These are phyloP conservation scores for Malacosoma neustria DNA, from an alignment of 2,888 invertebrate genomes.

Conservation along the genomic window DNA sequence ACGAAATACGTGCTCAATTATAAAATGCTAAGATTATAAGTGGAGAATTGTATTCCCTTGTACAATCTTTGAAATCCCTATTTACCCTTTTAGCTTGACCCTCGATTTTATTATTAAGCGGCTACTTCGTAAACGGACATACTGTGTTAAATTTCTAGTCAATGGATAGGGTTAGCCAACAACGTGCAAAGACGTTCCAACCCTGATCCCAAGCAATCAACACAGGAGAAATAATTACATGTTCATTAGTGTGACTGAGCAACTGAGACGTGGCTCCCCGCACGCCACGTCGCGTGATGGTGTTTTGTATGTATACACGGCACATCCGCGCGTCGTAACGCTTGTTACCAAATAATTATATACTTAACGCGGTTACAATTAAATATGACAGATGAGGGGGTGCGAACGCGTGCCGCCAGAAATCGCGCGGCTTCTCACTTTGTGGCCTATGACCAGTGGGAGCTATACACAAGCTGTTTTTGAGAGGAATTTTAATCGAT, in stretches of 20 bases:
- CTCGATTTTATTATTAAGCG: no score
- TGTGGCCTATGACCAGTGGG: neutral
- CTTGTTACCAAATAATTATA: constrained; percentile 42
- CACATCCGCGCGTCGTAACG: constrained; percentile 26
- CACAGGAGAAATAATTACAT: constrained; percentile 53
- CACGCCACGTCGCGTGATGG: constrained; percentile 60
- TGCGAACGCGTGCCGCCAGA: constrained; percentile 1
- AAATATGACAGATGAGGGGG: constrained; percentile 26
- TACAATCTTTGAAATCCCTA: no score
- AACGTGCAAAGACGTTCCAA: constrained; percentile 5
- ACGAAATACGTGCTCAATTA: no score
- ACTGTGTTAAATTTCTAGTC: no score
- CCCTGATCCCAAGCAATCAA: constrained; percentile 36
- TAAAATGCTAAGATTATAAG: no score
- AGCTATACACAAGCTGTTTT: no score
- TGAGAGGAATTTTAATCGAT: no score
- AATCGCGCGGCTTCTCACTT: neutral
- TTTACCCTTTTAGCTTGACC: no score
- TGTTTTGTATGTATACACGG: constrained; percentile 12
- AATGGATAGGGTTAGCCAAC: no score
- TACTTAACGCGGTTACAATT: constrained; percentile 23
- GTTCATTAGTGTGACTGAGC: constrained; percentile 51
- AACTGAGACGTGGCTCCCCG: constrained; percentile 11
- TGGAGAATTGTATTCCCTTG: no score
- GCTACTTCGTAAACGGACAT: no score